Conservation (phyloP, 2,113 vertebrate genomes). For the Erpornis zantholeuca region DNA sequence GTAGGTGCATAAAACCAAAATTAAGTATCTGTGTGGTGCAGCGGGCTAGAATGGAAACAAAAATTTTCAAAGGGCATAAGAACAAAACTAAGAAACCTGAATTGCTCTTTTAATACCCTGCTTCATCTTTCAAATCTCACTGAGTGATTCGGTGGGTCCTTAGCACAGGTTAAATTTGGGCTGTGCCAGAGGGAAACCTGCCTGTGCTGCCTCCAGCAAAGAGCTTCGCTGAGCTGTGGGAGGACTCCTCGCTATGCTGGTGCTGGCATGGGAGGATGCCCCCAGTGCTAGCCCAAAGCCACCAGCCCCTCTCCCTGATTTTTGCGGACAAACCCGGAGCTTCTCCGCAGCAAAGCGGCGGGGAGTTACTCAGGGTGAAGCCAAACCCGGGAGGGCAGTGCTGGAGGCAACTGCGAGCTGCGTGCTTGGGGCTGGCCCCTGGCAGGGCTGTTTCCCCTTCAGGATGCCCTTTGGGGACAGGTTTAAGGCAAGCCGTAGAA, state of each 20-base stretch:
- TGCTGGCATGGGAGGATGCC: fast-evolving
- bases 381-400: not conserved
- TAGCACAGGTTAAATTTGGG: not conserved
- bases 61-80: not conserved
- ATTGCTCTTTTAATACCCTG: not conserved
- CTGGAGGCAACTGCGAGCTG: not conserved
- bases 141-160: fast-evolving
- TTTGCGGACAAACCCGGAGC: not conserved
- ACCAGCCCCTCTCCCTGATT: not conserved
- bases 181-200: not conserved
- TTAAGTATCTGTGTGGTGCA: not conserved
- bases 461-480: not conserved
- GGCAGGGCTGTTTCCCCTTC: not conserved
- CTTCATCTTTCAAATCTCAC: fast-evolving
- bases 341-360: not conserved
- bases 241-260: not conserved
- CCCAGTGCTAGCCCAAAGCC: not conserved
- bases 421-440: fast-evolving
- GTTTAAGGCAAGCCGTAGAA: not conserved
- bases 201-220: not conserved
- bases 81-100: not conserved
- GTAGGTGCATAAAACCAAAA: not conserved
- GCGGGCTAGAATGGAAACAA: not conserved
- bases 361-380: not conserved
- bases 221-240: not conserved